These are phyloP conservation scores for Nibea coibor DNA, from an alignment of 2,113 vertebrate species.

Conservation along the genomic window DNA sequence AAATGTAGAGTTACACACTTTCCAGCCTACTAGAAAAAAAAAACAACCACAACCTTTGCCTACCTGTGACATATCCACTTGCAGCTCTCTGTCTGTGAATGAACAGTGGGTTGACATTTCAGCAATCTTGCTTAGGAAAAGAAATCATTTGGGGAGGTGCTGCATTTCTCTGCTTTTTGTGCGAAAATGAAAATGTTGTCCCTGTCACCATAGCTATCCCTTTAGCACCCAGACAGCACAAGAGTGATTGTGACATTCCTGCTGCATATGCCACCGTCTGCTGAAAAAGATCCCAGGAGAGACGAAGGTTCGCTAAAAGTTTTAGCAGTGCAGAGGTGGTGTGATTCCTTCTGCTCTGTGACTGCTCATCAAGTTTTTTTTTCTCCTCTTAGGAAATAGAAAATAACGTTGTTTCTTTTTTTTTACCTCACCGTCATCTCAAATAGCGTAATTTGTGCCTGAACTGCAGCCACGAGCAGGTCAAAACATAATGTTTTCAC, in stretches of 20 bases:
- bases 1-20: neutral
- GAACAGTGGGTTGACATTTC: conserved; percentile 36
- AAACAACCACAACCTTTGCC: conserved; percentile 9
- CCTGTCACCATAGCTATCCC: conserved; percentile 51
- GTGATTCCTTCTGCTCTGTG: conserved; percentile 7
- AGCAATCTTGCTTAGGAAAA: conserved; percentile 32
- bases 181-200: conserved; percentile 58
- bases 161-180: conserved; percentile 42
- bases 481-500: conserved; percentile 11
- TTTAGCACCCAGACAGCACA: conserved; percentile 46
- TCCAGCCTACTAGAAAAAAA: neutral
- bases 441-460: neutral
- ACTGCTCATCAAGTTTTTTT: conserved; percentile 12
- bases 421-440: conserved; percentile 14
- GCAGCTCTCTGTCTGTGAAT: neutral
- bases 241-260: conserved; percentile 55
- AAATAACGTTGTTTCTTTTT: neutral
- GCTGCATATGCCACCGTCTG: conserved; percentile 48
- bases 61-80: conserved; percentile 1
- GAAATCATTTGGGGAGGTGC: conserved; percentile 23
- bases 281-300: conserved; percentile 52
- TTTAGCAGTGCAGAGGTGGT: conserved; percentile 18
- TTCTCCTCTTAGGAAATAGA: neutral
- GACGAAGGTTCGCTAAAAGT: conserved; percentile 45
- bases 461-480: neutral